Base-by-base conservation (phyloP, 2,888 invertebrate genomes). In the Notocelia uddmanniana region DNA sequence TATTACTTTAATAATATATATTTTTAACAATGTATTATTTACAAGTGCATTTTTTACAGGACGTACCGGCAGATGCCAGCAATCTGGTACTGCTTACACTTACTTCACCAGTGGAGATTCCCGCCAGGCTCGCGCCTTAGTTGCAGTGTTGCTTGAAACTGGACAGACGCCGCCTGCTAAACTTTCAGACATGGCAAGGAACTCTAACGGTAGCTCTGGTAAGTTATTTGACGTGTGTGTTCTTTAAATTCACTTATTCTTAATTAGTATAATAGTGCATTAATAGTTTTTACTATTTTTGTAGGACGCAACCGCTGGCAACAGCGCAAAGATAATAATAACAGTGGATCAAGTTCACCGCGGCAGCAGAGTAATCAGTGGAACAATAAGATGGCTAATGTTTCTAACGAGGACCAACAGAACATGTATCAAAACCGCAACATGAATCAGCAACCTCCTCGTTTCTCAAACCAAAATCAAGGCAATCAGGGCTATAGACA, bases 31-130 rank as follows among this genome's bases (percentile, higher is more conserved):
- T 31, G 31, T n/a, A 18, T 57, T 19, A 45, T 18, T 18, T 11
- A 37, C 26, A 26, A 58, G 10, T 10, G 23, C 21, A 34, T 21
- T 41, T 10, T 13, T 55, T 77, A 41, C 73, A 94, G 95, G 97
- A 69, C 96, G 98, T 78, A 98, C 98, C 21, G 98, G 98, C 10
- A 96, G 99, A 77, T 97, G 98, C 81, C 97, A 98, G 84, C 98
- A 98, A 84, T 96, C 97, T 45, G 98, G 98, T 62, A 99, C 99
- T 8, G 98, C 99, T 0, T 99, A 99, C 89, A 99, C 99, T 3
- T 99, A 98, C 92, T 99, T 99, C 91, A 99, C 99, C 0, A 96
- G 96, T 13, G 96, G 96, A 74, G 99, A 99, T 88, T 96, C 96
- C 41, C 96, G 98, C 74, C 98, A 99, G 87, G 98, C 99, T 0